These are phyloP conservation scores for Agonum fuliginosum DNA, from an alignment of 2,888 invertebrate species.

Conservation along the genomic window DNA sequence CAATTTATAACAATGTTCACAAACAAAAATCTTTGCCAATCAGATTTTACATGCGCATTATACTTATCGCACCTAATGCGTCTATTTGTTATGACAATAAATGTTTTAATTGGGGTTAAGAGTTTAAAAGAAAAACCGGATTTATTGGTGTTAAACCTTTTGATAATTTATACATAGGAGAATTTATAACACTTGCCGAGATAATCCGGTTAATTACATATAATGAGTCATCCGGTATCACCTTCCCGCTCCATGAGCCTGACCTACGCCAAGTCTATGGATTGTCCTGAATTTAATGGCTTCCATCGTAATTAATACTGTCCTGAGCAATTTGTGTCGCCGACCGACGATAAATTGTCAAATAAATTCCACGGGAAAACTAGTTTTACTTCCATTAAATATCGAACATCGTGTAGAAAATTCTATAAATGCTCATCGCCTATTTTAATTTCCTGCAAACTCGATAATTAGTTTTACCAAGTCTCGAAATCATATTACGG, in stretches of 20 bases:
- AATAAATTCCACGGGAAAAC: constrained; percentile 56
- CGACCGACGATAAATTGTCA: constrained; percentile 55
- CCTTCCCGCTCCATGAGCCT: constrained; percentile 48
- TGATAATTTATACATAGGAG: constrained; percentile 55
- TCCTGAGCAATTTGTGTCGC: constrained; percentile 58
- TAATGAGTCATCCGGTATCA: constrained; percentile 60
- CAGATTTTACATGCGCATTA: neutral
- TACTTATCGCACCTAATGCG: neutral
- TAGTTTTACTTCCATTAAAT: constrained; percentile 55
- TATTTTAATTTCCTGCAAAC: neutral
- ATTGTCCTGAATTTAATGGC: constrained; percentile 59
- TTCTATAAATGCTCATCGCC: constrained; percentile 13
- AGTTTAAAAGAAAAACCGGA: constrained; percentile 13
- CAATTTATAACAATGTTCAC: constrained; percentile 59
- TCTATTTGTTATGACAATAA: neutral
- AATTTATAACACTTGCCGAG: constrained; percentile 52
- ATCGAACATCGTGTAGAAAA: constrained; percentile 27
- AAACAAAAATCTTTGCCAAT: constrained; percentile 51
- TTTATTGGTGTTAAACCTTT: constrained; percentile 33
- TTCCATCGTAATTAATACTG: constrained; percentile 57
- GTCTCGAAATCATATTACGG: neutral
- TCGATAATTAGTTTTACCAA: neutral
- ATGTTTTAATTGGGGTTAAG: neutral
- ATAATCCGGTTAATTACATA: constrained; percentile 59
- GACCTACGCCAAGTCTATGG: constrained; percentile 58